Evolutionary conservation across 92 coral and sea anemone genomes (phyloP), one percentile per base, ranked within the genome.

Genomic region (Zoanthus gigantus): DNA sequence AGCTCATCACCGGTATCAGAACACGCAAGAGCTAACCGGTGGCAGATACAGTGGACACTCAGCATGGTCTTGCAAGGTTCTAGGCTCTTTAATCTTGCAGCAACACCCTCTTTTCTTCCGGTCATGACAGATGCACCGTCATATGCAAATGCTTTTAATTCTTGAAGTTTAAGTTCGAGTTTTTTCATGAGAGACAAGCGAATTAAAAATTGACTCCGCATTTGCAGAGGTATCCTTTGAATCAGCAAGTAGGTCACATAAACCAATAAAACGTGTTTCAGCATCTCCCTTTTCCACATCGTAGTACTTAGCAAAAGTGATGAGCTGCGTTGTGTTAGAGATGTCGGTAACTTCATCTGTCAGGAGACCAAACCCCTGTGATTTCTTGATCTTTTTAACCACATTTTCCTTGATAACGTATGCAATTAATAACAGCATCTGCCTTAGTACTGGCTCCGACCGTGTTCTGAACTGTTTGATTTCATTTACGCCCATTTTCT

Each of bases 41-140:
- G 82, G 82, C 28, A 77, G 82, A 37, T 37, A 46, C 65, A 47
- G 31, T 58, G 82, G 12, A 52, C 82, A 48, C 82, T 52, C 56
- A 16, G 82, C 66, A 48, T 56, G 65, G 29, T 46, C 4, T 17
- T 16, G 29, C 44, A 77, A 58, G 37, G 54, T 60, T 23, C 61
- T 11, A 48, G 44, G 44, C 56, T 77, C 44, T 14, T 30, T 28
- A 47, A 11, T 4, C 17, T 16, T 6, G 34, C 56, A 77, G 37
- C 61, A 56, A 28, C 61, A 42, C 34, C 45, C 8, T 74, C 78
- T 5, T 77, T 66, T 58, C 17, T 52, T 44, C 82, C 65, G 10
- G 58, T 53, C 58, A 53, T 53, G 58, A 53, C 58, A 53, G 58
- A 53, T 53, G 58, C 58, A 9, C 58, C 58, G 1, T 53, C 58